Evolutionary conservation across 2,113 vertebrate genomes (phyloP).

Genomic region (Bubo scandiacus): DNA sequence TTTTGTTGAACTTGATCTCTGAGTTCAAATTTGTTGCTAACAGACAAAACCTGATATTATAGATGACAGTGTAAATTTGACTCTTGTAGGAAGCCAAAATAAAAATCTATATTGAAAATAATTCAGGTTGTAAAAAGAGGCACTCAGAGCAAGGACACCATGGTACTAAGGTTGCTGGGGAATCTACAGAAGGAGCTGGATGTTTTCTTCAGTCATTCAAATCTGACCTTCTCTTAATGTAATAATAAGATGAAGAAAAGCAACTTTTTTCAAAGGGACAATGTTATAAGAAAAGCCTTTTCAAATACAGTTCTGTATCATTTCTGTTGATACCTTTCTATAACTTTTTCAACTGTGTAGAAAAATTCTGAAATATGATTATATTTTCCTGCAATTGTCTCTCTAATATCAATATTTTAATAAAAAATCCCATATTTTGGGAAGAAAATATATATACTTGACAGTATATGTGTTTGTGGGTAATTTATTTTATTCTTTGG

Average conservation of each 20-base stretch:
- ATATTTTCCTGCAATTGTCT: background rate
- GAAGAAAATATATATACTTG: background rate
- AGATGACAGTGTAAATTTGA: background rate
- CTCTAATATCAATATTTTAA: background rate
- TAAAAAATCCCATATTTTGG: background rate
- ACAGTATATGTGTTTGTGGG: background rate
- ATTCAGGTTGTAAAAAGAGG: background rate
- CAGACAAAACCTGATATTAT: background rate
- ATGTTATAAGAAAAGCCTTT: background rate
- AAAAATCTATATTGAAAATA: background rate
- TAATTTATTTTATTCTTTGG: background rate
- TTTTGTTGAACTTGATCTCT: background rate
- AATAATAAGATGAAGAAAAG: background rate
- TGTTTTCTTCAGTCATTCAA: background rate
- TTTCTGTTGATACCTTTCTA: background rate
- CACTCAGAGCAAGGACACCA: fast-evolving
- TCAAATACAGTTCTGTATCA: background rate
- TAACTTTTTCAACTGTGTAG: background rate
- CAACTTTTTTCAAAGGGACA: background rate
- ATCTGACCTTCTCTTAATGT: background rate
- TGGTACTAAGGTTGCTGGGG: background rate
- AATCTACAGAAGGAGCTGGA: background rate
- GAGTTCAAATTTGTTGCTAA: background rate
- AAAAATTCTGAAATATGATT: background rate
- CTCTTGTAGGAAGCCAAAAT: background rate